Evolutionary conservation across 2,888 invertebrate species (phyloP).

Genomic region (Rhingia campestris): DNA sequence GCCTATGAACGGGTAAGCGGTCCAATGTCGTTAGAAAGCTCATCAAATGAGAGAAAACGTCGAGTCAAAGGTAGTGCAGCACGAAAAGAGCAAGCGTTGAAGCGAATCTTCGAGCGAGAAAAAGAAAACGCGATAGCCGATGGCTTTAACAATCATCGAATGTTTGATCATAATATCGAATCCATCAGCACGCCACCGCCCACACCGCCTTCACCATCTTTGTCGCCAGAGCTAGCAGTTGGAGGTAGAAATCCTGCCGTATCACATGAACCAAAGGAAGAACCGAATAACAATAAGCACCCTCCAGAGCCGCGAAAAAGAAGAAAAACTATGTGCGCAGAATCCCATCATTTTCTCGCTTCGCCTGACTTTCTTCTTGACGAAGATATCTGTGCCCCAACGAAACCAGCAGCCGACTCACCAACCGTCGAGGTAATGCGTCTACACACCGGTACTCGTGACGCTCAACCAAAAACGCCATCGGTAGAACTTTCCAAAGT

Average conservation of each 20-base stretch:
- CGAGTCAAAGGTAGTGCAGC: constrained; percentile 14
- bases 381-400: constrained; percentile 33
- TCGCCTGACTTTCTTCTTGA: constrained; percentile 44
- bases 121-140: background rate
- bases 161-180: constrained; percentile 49
- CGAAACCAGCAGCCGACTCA: constrained; percentile 11
- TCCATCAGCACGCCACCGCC: constrained; percentile 61
- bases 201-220: constrained; percentile 49
- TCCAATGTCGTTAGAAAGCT: background rate
- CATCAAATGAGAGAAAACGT: constrained; percentile 13
- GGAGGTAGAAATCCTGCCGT: constrained; percentile 15
- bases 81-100: constrained; percentile 26
- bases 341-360: constrained; percentile 18
- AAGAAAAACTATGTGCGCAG: constrained; percentile 56
- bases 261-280: background rate
- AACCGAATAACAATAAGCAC: constrained; percentile 24
- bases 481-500: background rate
- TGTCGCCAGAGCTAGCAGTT: constrained; percentile 10
- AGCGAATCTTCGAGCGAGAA: constrained; percentile 35
- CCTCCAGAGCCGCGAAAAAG: constrained; percentile 26
- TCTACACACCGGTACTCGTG: constrained; percentile 8
- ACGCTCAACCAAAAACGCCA: background rate
- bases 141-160: background rate
- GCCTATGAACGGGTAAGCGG: background rate
- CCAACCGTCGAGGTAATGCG: constrained; percentile 34